Base-by-base conservation (phyloP, 2,888 invertebrate genomes). In the Drosophila tripunctata region DNA sequence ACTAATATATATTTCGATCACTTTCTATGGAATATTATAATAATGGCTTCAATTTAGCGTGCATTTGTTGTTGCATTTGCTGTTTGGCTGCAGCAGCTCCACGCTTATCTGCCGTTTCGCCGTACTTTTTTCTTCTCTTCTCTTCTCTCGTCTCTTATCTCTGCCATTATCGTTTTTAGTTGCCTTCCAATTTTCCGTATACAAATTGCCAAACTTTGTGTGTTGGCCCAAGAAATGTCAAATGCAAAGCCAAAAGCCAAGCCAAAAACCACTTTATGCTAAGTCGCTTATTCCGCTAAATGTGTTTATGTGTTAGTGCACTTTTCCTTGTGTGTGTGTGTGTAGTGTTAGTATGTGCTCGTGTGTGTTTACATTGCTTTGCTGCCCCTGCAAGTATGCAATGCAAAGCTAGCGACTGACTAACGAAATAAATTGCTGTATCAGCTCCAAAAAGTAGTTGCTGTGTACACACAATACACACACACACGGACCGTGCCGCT, bases 401-500 rank as follows among this genome's bases (percentile, higher is more conserved):
- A 48, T 45, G 64, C 70, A 64, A 69, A 64, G 75, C 72, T 8
- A 64, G 72, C 61, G 60, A 71, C 72, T 65, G 78, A 64, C 65
- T 71, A 70, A 72, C 72, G 75, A 78, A 87, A 86, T 74, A 83
- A 82, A 78, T 82, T 80, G 83, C 87, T 74, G 78, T 66, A 88
- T 87, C 82, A 85, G 82, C 85, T 73, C 50, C 44, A 65, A 69
- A 71, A 74, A 71, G 67, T 71, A 69, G 69, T 61, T 60, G 56
- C 64, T 51, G 3, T 52, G 43, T 17, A 36, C 33, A 58, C 48
- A 60, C 27, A 50, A 31, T 12, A 31, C 43, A 47, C 47, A n/a
- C 45, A 35, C 35, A 50, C 30, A 35, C n/a, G n/a, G n/a, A n/a
- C n/a, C n/a, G n/a, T n/a, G n/a, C n/a, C n/a, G n/a, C n/a, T n/a